Base-by-base conservation (phyloP, 1,140 invertebrate species). In the Danaus melanippus region DNA sequence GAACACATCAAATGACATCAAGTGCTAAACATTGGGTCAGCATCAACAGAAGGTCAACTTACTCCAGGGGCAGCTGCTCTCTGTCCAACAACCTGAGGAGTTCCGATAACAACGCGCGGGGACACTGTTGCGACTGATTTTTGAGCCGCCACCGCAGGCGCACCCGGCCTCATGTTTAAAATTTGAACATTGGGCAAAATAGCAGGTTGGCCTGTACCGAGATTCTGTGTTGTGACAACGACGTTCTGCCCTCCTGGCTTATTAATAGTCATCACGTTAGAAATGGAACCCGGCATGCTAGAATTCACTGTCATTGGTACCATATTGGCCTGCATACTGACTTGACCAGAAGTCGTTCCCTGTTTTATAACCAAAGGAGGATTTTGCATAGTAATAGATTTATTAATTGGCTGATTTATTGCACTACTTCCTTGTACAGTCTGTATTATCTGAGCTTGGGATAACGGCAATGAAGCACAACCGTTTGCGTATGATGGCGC, bases 131-230 rank as follows among this genome's bases (percentile, higher is more conserved):
- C 91, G 54, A 90, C 91, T 46, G 90, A 91, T 76, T 95, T 95
- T 71, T 93, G 92, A 56, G 90, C 90, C n/a, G 90, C 87, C 55
- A 91, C 90, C 54, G 89, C 80, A 15, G 92, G 91, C 45, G 92
- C 89, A 50, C 88, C 90, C 7, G 93, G 91, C 62, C 94, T 89
- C 87, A 95, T 92, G 88, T 96, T 96, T 50, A 97, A 89, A 74
- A 97, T 94, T 80, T 95, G 94, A 62, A 96, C 93, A 88, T 94
- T 94, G 59, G 91, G 90, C 54, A 93, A 87, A 71, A 92, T 90
- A 53, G 90, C 86, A 10, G 89, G 89, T 50, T 90, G 90, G 46
- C 87, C 85, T 56, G 89, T 87, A 44, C 88, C 87, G 58, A 90
- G 87, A 21, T 88, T 87, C 67, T 91, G 90, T 51, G 89, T 79